Base-by-base conservation (phyloP, 1,140 invertebrate species). In the Araneus ventricosus region DNA sequence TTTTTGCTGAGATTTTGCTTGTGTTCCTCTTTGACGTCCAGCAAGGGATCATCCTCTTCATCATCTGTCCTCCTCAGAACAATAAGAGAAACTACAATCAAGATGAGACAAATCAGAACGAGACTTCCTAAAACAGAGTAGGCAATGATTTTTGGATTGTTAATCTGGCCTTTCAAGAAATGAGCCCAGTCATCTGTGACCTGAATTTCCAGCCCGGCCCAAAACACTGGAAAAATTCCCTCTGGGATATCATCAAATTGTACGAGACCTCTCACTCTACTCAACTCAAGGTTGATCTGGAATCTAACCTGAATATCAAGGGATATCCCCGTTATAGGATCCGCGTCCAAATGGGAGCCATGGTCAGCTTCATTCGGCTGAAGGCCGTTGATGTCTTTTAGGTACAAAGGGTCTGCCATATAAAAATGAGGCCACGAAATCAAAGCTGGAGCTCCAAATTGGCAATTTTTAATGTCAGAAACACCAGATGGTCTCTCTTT, bases 361-460 rank as follows among this genome's bases (percentile, higher is more conserved):
- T 92, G 90, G 0, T 67, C 0, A 1, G 27, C 30, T 4, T 37
- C 67, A 34, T 88, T 84, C 6, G 89, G 84, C 0, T 82, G 30
- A 17, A 94, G 79, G 41, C 93, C 93, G 41, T 88, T 41, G 1
- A 94, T 75, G 7, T 52, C 20, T n/a, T 45, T 63, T 30, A 52
- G 8, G 37, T 94, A 94, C 8, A 59, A 88, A 10, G 97, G 96
- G 95, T 98, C 97, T 1, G 96, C 96, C 6, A 97, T 95, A 93
- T 97, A 97, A 95, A 98, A 98, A 95, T 99, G 98, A 1, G 98
- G 98, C 94, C 97, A 95, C 0, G 98, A 97, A 0, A 96, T 96
- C 22, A 97, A 96, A 22, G 97, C 95, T 0, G 98, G 98, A 0
- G 93, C 85, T 52, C 57, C 93, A 85, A 92, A 94, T 10, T 92